Base-by-base conservation (phyloP, 2,113 vertebrate genomes). In the Promerops cafer region DNA sequence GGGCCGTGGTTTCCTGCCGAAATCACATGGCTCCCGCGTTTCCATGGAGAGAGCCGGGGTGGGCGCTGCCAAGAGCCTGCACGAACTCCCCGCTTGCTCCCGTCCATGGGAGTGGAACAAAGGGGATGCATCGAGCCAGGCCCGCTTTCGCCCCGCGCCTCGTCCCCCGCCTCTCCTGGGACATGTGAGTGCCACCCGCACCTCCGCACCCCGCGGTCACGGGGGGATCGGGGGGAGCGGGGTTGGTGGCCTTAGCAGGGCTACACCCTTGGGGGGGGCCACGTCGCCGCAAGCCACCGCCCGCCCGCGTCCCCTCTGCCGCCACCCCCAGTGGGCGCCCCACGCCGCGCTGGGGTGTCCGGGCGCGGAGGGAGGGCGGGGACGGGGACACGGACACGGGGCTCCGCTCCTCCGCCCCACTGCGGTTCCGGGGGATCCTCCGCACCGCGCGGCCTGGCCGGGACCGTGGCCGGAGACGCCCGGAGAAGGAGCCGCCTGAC, bases 11-110 rank as follows among this genome's bases (percentile, higher is more conserved):
- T 97, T 97, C 96, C 97, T 97, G 95, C 80, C 89, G 86, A 70
- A 85, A 94, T 97, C 97, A 97, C 97, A 96, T 96, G 97, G 94
- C 95, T 97, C 96, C 82, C 47, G 89, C 83, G 97, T 97, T 97
- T 96, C 97, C 95, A 97, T 97, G 96, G 96, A 94, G 95, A 97
- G 94, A 70, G 93, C 94, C 83, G 82, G 96, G 97, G 94, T 94
- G 95, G 96, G 93, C 66, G 87, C 94, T 96, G 93, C 90, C 94
- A 52, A 82, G 83, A 61, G 95, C 93, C 90, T 71, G 84, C 52
- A 69, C 95, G 81, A 75, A 83, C 88, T 91, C 95, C 87, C 92
- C 81, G 96, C 85, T 97, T 87, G 93, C 83, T 86, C 95, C 95
- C 83, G 90, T 94, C 96, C 94, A 89, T 94, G 94, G 91, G 95